These are phyloP conservation scores for Pteruthius melanotis DNA, from an alignment of 2,113 vertebrate genomes.

Conservation along the genomic window DNA sequence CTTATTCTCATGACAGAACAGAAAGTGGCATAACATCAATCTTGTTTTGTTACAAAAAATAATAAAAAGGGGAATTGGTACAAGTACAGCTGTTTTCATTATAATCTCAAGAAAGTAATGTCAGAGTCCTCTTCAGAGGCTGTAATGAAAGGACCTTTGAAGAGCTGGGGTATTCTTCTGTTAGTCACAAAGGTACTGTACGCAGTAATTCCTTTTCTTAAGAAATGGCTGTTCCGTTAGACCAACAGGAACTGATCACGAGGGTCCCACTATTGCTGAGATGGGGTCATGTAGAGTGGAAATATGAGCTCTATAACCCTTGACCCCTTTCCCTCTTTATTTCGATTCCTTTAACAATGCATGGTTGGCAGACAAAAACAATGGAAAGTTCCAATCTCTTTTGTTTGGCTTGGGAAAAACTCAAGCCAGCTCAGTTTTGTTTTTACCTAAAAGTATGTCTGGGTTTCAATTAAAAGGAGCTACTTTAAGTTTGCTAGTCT, in stretches of 20 bases:
- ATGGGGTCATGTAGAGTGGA: constrained; percentile 74
- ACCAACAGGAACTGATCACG: constrained; percentile 70
- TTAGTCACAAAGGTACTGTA: constrained; percentile 69
- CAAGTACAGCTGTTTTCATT: constrained; percentile 59
- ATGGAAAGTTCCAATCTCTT: constrained; percentile 67
- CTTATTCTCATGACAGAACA: constrained; percentile 59
- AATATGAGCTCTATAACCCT: constrained; percentile 74
- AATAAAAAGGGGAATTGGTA: constrained; percentile 55
- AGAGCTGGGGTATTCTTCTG: constrained; percentile 64
- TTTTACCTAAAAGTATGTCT: constrained; percentile 68
- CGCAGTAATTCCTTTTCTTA: constrained; percentile 60
- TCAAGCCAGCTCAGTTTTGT: constrained; percentile 62
- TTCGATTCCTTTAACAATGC: constrained; percentile 74
- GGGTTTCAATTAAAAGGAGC: constrained; percentile 76
- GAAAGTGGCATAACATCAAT: constrained; percentile 66
- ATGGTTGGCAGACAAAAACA: constrained; percentile 71
- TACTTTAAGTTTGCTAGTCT: constrained; percentile 66
- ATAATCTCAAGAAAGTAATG: constrained; percentile 57
- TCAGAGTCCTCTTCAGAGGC: constrained; percentile 64
- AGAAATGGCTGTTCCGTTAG: constrained; percentile 66
- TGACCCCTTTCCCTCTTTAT: constrained; percentile 74
- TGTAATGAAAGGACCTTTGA: constrained; percentile 60
- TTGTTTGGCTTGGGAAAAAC: constrained; percentile 77
- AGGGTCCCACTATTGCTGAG: constrained; percentile 64
- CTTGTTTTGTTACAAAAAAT: constrained; percentile 58